Conservation (phyloP, 2,888 invertebrate genomes). For the Apocheima hispidaria region DNA sequence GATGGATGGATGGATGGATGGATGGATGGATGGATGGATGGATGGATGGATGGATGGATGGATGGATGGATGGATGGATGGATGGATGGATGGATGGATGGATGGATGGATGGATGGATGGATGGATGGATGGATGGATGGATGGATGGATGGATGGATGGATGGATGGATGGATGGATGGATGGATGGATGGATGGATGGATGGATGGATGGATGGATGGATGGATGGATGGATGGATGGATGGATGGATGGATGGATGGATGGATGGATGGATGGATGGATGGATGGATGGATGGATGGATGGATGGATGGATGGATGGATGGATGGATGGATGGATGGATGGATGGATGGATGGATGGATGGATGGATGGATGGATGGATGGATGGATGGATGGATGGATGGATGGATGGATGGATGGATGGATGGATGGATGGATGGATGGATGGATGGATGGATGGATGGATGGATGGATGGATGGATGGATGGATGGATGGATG, state of each 20-base stretch:
- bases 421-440: constrained; percentile 15
- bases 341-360: constrained; percentile 7
- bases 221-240: background rate
- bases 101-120: background rate
- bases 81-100: background rate
- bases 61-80: background rate
- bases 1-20: background rate
- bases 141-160: background rate
- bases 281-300: background rate
- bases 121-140: background rate
- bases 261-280: background rate
- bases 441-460: constrained; percentile 13
- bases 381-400: constrained; percentile 13
- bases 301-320: background rate
- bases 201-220: background rate
- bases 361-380: constrained; percentile 14
- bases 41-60: background rate
- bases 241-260: background rate
- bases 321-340: background rate
- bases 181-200: background rate
- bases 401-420: constrained; percentile 12
- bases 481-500: constrained; percentile 13
- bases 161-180: background rate
- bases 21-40: background rate
- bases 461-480: constrained; percentile 9